A percentile compares a stretch with the other conserved stretches of the same genome.
Evolutionary conservation across 2,888 invertebrate genomes (phyloP).

Genomic region (Eupithecia vulgata): DNA sequence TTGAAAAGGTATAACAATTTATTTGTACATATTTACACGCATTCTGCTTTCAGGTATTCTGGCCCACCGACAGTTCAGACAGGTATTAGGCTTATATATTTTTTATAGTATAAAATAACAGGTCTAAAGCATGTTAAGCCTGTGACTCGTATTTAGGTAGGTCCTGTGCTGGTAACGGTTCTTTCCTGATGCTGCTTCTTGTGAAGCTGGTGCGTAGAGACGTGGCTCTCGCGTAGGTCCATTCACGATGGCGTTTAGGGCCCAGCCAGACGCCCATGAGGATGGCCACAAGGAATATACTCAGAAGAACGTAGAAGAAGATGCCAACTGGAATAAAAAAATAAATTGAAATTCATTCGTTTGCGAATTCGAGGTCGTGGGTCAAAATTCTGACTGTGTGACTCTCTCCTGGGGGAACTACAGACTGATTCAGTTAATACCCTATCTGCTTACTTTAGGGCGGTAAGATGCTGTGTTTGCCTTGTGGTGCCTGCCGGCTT

Average conservation of each 20-base stretch:
- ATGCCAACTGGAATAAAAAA: slow-evolving; percentile 37
- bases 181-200: slow-evolving; percentile 56
- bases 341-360: neutral
- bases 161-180: slow-evolving; percentile 32
- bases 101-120: neutral
- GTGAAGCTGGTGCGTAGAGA: slow-evolving; percentile 49
- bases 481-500: no score
- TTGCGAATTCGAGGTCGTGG: neutral
- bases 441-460: neutral
- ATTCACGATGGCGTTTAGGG: slow-evolving; percentile 61
- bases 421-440: neutral
- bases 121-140: neutral
- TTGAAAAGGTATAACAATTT: neutral
- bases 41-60: slow-evolving; percentile 3
- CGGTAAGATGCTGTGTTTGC: no score
- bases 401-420: neutral
- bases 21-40: slow-evolving; percentile 3
- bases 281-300: slow-evolving; percentile 49
- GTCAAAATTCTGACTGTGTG: no score
- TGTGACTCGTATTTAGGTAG: neutral
- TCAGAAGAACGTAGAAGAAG: slow-evolving; percentile 38
- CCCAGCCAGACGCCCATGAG: slow-evolving; percentile 47
- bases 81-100: neutral
- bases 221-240: slow-evolving; percentile 54
- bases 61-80: neutral